Percentiles rank a stretch among this genome's conserved stretches.
These are phyloP conservation scores for Ruditapes philippinarum DNA, from an alignment of 1,140 invertebrate genomes.

Conservation along the genomic window DNA sequence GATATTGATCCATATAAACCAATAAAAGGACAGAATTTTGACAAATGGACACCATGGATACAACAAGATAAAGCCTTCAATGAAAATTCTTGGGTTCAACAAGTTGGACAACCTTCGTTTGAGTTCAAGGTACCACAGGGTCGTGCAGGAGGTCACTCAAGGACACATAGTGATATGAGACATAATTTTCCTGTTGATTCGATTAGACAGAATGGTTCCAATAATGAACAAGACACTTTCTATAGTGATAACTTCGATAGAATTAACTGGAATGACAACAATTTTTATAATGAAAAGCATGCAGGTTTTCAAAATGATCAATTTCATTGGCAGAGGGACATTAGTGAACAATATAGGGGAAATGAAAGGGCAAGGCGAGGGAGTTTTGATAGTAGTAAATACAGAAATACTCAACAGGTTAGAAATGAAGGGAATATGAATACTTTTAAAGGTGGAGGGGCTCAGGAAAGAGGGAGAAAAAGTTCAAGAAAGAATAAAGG, in stretches of 20 bases:
- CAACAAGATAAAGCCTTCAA: neutral
- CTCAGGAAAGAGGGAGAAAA: conserved; percentile 9
- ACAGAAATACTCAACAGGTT: neutral
- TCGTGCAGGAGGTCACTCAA: conserved; percentile 4
- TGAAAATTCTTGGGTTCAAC: neutral
- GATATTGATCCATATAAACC: neutral
- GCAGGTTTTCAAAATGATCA: neutral
- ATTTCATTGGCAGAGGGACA: neutral
- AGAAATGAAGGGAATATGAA: neutral
- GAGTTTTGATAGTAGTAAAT: conserved; percentile 50
- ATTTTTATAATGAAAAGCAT: conserved; percentile 25
- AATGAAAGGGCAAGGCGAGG: conserved; percentile 28
- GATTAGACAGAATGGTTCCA: neutral
- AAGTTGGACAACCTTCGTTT: neutral
- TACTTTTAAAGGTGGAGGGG: neutral
- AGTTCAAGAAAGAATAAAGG: neutral
- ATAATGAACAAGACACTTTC: neutral
- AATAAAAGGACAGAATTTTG: neutral
- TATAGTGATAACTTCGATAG: conserved; percentile 15
- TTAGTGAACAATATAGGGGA: neutral
- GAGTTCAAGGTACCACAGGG: conserved; percentile 28
- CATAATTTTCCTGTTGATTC: neutral
- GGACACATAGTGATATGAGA: conserved; percentile 46
- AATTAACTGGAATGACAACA: conserved; percentile 53
- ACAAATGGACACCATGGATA: neutral